Conservation (phyloP, 2,888 invertebrate genomes). For the Helleia helle region DNA sequence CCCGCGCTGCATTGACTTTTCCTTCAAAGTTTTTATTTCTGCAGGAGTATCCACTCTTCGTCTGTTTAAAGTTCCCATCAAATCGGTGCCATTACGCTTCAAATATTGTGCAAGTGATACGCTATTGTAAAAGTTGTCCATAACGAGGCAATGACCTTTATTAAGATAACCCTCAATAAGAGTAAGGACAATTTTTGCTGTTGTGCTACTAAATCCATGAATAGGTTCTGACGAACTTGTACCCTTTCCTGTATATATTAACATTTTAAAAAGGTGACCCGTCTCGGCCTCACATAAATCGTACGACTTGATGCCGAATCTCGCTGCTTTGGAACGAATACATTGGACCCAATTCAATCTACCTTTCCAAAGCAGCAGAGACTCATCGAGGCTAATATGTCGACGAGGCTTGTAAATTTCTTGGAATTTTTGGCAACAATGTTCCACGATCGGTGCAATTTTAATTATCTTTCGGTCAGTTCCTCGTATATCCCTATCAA, state of each 20-base stretch:
- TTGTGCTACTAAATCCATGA: neutral
- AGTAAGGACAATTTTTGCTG: constrained; percentile 3
- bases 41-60: neutral
- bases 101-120: constrained; percentile 12
- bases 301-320: constrained; percentile 3
- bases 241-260: neutral
- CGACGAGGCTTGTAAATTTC: neutral
- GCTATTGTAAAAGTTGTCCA: constrained; percentile 11
- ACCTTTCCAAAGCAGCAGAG: constrained; percentile 5
- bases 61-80: constrained; percentile 2
- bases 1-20: neutral
- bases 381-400: constrained; percentile 1
- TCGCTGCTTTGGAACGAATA: constrained; percentile 2
- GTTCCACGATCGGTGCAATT: constrained; percentile 1
- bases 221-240: neutral
- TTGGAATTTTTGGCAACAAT: neutral
- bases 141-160: neutral
- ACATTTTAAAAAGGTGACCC: neutral
- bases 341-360: constrained; percentile 2
- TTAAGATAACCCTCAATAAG: neutral
- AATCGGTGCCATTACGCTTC: constrained; percentile 8
- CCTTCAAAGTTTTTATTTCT: neutral
- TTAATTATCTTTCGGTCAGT: constrained; percentile 1
- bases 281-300: constrained; percentile 1
- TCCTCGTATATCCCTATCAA: neutral